Base-by-base conservation (phyloP, 2,888 invertebrate genomes). In the Eueremaeus valkanovi region DNA sequence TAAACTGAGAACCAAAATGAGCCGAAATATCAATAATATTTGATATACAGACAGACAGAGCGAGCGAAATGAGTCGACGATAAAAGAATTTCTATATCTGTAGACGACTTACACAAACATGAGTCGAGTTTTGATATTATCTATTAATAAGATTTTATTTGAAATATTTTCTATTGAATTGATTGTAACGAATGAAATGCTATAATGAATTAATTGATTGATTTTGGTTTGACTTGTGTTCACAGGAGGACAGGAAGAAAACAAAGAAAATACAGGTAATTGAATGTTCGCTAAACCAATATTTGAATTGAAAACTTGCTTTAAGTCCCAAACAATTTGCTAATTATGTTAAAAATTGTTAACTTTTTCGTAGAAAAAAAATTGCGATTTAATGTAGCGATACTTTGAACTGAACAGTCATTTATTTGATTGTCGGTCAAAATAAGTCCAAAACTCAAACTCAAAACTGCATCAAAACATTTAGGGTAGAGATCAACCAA, bases 181-280 rank as follows among this genome's bases (percentile, higher is more conserved):
- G 18, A 40, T 1, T n/a, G n/a, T 49, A 21, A 21, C 66, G 31
- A 51, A 5, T n/a, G 49, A 49, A 49, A n/a, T n/a, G n/a, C n/a
- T 63, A 68, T 72, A 3, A 33, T 33, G 31, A 3, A 63, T 33
- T 24, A 24, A 27, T 9, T 24, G 27, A 58, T 58, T n/a, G 24
- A 24, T 27, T 58, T 33, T 18, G 31, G 21, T 68, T 73, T 73
- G 31, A 49, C 55, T 45, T 73, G 58, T 42, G 66, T 77, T 76
- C 72, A 70, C 36, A 79, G 79, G 79, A 78, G 74, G 79, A 79
- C 72, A 77, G 76, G 18, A 40, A 78, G 51, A 77, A 76, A 61
- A 78, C 78, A 33, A 76, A 75, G 70, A 78, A 78, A 75, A 76
- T 77, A 72, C 74, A 78, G 73, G 79, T 79, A 77, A 66, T 70